Conservation (phyloP, 2,113 vertebrate species). For the Silurus asotus region DNA sequence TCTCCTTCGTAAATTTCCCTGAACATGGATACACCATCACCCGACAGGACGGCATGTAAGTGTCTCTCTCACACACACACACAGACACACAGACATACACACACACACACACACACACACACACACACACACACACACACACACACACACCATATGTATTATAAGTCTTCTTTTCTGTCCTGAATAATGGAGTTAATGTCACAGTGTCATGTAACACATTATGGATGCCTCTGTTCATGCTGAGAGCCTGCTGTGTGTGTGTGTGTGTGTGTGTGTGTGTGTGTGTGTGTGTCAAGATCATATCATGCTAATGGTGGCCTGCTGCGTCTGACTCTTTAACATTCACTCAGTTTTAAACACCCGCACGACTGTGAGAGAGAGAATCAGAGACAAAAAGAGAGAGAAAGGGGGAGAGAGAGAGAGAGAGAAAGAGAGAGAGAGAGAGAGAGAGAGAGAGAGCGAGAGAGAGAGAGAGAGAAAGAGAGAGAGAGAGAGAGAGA, state of each 20-base stretch:
- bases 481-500: slow-evolving; percentile 9
- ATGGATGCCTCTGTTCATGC: slow-evolving; percentile 27
- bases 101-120: slow-evolving; percentile 26
- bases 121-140: slow-evolving; percentile 20
- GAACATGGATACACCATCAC: slow-evolving; percentile 94
- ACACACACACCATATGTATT: background rate
- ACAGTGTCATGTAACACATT: slow-evolving; percentile 14
- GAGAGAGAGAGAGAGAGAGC: background rate
- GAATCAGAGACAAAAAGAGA: too few relatives aligned
- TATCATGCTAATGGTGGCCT: slow-evolving; percentile 46
- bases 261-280: slow-evolving; percentile 34
- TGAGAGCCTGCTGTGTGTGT: slow-evolving; percentile 19
- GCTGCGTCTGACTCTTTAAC: slow-evolving; percentile 49
- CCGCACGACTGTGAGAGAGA: too few relatives aligned
- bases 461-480: background rate
- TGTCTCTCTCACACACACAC: slow-evolving; percentile 50
- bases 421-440: background rate
- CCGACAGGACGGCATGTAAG: slow-evolving; percentile 95
- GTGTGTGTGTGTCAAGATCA: slow-evolving; percentile 36
- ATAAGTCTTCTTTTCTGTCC: background rate
- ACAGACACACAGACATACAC: slow-evolving; percentile 19
- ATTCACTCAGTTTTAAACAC: slow-evolving; percentile 52
- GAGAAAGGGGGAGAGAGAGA: background rate
- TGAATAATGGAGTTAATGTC: slow-evolving; percentile 36
- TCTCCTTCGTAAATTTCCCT: slow-evolving; percentile 92